phyloP scores from a whole-genome alignment of 2,113 vertebrate species.

The Gallinago jamesoni region DNA sequence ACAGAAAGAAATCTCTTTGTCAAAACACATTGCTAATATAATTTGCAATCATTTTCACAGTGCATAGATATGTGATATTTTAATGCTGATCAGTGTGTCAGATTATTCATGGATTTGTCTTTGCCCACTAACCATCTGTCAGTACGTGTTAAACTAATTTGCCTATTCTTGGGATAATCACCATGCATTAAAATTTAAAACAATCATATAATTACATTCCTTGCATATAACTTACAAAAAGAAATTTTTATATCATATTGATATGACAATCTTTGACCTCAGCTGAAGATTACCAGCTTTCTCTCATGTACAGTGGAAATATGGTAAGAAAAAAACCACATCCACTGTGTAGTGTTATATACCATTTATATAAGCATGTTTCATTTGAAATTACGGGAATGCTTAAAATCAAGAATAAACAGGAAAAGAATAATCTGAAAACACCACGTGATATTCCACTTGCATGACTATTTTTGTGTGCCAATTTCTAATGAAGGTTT shows the following conservation, averaged over 20 bases:
- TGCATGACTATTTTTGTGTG: neutral
- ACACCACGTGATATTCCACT: neutral
- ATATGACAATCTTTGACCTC: conserved; percentile 64
- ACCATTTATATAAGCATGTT: neutral
- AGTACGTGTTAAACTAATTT: neutral
- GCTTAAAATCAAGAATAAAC: neutral
- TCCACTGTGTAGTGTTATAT: neutral
- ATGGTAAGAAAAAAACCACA: neutral
- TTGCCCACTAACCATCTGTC: conserved; percentile 44
- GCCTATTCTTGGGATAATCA: neutral
- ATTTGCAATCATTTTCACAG: neutral
- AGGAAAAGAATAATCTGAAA: neutral
- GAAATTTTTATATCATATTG: conserved; percentile 72
- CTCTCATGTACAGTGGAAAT: conserved; percentile 29
- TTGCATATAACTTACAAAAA: neutral
- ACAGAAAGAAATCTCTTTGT: neutral
- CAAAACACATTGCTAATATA: neutral
- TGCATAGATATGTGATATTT: conserved; percentile 11
- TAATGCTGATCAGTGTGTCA: neutral
- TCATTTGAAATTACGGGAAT: neutral
- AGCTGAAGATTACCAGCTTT: conserved; percentile 52
- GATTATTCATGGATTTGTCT: conserved; percentile 8
- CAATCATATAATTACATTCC: neutral
- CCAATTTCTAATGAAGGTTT: neutral
- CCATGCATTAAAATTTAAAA: neutral